A percentile compares a stretch with the other conserved stretches of the same genome.
Evolutionary conservation across 2,797 vertebrate species (phyloP).

Genomic region (Linurgus olivaceus): DNA sequence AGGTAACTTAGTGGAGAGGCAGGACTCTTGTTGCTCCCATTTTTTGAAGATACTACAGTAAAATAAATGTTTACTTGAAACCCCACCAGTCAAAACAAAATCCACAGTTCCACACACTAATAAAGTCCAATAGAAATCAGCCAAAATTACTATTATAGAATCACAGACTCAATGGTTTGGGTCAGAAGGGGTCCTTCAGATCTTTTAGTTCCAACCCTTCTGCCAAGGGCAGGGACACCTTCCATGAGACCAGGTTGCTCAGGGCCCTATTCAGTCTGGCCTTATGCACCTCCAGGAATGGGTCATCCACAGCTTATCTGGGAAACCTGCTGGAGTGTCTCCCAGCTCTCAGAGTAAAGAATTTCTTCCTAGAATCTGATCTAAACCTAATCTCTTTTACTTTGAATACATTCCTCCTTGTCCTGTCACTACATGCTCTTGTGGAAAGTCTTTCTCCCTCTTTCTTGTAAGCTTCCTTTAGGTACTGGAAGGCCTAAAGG

Average conservation of each 20-base stretch:
- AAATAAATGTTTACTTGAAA: constrained; percentile 8
- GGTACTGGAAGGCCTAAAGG: not conserved
- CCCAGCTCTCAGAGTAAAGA: not conserved
- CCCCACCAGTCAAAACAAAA: not conserved
- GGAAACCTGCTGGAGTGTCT: not conserved
- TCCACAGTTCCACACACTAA: not conserved
- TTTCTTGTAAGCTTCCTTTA: not conserved
- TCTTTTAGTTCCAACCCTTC: not conserved
- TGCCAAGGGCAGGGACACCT: not conserved
- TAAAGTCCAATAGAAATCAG: not conserved
- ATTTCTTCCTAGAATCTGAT: not conserved
- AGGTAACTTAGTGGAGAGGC: not conserved
- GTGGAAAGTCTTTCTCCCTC: not conserved
- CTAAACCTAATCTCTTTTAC: not conserved
- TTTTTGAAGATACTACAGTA: not conserved
- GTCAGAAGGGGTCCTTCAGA: not conserved
- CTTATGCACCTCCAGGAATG: not conserved
- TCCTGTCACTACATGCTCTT: not conserved
- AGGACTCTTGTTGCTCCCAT: not conserved
- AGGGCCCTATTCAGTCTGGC: not conserved
- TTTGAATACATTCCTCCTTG: not conserved
- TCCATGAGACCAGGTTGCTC: fast-evolving
- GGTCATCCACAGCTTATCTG: not conserved
- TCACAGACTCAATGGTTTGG: not conserved
- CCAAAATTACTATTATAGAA: not conserved